These are phyloP conservation scores for Acanthurus leucopareius DNA, from an alignment of 2,797 vertebrate species.

Conservation along the genomic window DNA sequence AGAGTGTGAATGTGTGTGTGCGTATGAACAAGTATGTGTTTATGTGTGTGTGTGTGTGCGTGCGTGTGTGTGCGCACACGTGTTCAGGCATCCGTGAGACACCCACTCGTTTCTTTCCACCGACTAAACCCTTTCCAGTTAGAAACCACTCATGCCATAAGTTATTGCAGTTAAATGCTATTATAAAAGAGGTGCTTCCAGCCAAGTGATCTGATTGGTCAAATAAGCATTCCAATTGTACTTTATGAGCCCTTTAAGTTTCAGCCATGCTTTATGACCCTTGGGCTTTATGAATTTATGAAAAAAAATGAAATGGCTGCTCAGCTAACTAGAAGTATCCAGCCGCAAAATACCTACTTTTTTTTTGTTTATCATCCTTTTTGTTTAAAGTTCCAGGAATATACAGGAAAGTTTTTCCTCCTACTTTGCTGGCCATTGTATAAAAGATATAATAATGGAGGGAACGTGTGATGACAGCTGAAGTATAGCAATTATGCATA, in stretches of 20 bases:
- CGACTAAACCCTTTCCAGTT: conserved; percentile 72
- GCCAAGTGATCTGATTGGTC: conserved; percentile 84
- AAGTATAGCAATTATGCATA: conserved; percentile 72
- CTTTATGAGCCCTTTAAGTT: conserved; percentile 82
- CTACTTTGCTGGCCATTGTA: conserved; percentile 28
- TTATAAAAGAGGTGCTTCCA: conserved; percentile 83
- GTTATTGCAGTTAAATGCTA: conserved; percentile 85
- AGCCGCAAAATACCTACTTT: conserved; percentile 16
- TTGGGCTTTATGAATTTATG: conserved; percentile 78
- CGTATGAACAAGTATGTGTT: conserved; percentile 23
- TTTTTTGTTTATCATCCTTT: conserved; percentile 46
- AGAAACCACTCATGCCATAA: conserved; percentile 82
- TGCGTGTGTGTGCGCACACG: conserved; percentile 13
- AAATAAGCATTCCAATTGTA: conserved; percentile 83
- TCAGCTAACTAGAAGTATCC: conserved; percentile 72
- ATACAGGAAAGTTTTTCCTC: conserved; percentile 21
- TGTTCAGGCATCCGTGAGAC: conserved; percentile 31
- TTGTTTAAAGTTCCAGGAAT: conserved; percentile 35
- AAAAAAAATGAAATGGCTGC: conserved; percentile 66
- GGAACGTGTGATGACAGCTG: conserved; percentile 57
- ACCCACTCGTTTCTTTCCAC: conserved; percentile 66
- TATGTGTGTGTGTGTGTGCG: conserved; percentile 8
- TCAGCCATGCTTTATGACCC: conserved; percentile 81
- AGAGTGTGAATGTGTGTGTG: conserved; percentile 6
- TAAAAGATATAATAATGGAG: conserved; percentile 55